Evolutionary conservation across 2,797 vertebrate species (phyloP), one percentile per base, ranked within the genome.

Genomic region (Lindbergichthys nudifrons): DNA sequence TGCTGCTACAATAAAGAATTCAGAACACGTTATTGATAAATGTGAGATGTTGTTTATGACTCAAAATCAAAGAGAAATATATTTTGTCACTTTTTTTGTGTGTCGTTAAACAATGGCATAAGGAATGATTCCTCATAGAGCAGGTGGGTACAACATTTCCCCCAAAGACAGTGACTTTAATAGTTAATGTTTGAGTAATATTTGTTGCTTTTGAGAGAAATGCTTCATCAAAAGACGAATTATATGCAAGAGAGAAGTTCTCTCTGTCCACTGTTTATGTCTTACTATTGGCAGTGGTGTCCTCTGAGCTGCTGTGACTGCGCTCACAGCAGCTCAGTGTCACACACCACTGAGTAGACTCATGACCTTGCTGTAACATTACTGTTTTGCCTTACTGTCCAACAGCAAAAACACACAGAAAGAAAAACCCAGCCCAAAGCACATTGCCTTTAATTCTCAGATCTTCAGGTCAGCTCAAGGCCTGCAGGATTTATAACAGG

Each of bases 311-410:
- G 75, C 67, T 64, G 73, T 80, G 82, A 81, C 65, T 64, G 36
- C 3, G 10, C 70, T 76, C 82, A 70, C 80, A 82, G 76, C 67
- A 70, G 71, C 77, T 83, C 77, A 67, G 75, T 72, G 12, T 85
- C 86, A 85, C 73, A 79, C 71, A 43, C 30, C 53, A 50, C 54
- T 14, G 46, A 67, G 58, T 39, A 70, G 58, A 67, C 66, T 78
- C 70, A 7, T 65, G 83, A 85, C 83, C 84, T 71, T 48, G 65
- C 58, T 70, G 65, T 68, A 65, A 79, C 65, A 30, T 39, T 16
- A 56, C 65, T 48, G 80, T 15, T 59, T 36, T 56, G 47, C 39
- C 30, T 84, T 62, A 21, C 16, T 65, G 53, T 76, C 64, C 19
- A 41, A 45, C 62, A 58, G 54, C 39, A 47, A 46, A 47, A 57